phyloP scores from a whole-genome alignment of 2,888 invertebrate species.

The Megaustenia siamemsis region DNA sequence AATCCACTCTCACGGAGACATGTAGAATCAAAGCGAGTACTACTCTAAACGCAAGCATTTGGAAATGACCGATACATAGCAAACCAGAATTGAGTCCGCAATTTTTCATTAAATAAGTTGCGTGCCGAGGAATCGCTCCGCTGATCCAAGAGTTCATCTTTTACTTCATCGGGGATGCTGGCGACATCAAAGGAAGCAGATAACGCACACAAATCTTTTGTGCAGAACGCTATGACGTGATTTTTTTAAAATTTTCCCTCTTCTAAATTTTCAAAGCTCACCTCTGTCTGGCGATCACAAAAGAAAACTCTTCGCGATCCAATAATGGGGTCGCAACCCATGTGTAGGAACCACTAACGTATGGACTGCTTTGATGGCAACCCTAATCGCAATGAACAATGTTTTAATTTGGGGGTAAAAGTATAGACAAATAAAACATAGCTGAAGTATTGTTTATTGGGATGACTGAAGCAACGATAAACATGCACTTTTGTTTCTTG shows the following conservation, averaged over 20 bases:
- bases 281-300: neutral
- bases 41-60: neutral
- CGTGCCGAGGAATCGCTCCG: slow-evolving; percentile 10
- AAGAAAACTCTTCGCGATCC: neutral
- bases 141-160: neutral
- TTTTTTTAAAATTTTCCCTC: neutral
- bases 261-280: neutral
- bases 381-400: too few relatives aligned
- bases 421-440: too few relatives aligned
- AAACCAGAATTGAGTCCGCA: neutral
- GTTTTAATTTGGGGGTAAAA: too few relatives aligned
- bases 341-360: neutral
- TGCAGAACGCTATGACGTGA: too few relatives aligned
- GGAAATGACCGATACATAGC: neutral
- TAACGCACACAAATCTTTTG: too few relatives aligned
- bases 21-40: neutral
- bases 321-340: neutral
- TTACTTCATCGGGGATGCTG: slow-evolving; percentile 11
- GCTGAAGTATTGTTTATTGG: too few relatives aligned
- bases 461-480: too few relatives aligned
- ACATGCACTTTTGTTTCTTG: too few relatives aligned
- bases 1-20: neutral
- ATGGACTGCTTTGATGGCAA: too few relatives aligned
- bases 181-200: neutral
- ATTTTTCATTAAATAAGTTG: neutral